Base-by-base conservation (phyloP, 92 coral and sea anemone genomes). In the Bergia puertoricense region DNA sequence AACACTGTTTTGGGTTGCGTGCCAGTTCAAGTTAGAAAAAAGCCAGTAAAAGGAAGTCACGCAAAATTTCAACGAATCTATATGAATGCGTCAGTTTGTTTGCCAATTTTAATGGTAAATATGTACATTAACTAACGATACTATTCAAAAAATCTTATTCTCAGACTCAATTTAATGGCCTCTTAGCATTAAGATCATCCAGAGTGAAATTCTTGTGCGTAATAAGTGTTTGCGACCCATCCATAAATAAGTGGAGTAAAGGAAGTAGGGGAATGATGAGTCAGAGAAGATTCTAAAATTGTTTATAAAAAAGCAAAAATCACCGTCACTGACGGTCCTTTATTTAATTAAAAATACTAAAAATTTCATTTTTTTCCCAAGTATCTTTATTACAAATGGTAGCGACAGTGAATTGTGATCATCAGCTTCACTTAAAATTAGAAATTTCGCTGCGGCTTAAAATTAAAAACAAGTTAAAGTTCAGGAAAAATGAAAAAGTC, bases 181-280 rank as follows among this genome's bases (percentile, higher is more conserved):
- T 23, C 39, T 30, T 40, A 56, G 69, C 5, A 7, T 46, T 46
- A 11, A 44, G 38, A 65, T 80, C 74, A 8, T 65, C 59, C 56
- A 81, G 42, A 62, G 46, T 81, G 57, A 54, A 54, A 43, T 80
- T 54, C 72, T 80, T 56, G 23, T 3, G 10, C 23, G 14, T 57
- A 8, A 37, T 56, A 80, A 80, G 72, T 80, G 85, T 80, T 84
- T 84, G 46, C 67, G 38, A 30, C 42, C 8, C 54, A 0, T 43
- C 13, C 16, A n/a, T 2, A 72, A 79, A 38, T 79, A 36, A 2
- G 9, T n/a, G 7, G 66, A 46, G 44, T 71, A 4, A 23, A 84
- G 87, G 66, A 84, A 84, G 79, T 69, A 48, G 22, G 8, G 66
- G 77, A 71, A 84, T 69, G 77, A 68, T 41, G 22, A 75, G 57